phyloP scores from a whole-genome alignment of 1,140 invertebrate genomes.

The Bactericera cockerelli region DNA sequence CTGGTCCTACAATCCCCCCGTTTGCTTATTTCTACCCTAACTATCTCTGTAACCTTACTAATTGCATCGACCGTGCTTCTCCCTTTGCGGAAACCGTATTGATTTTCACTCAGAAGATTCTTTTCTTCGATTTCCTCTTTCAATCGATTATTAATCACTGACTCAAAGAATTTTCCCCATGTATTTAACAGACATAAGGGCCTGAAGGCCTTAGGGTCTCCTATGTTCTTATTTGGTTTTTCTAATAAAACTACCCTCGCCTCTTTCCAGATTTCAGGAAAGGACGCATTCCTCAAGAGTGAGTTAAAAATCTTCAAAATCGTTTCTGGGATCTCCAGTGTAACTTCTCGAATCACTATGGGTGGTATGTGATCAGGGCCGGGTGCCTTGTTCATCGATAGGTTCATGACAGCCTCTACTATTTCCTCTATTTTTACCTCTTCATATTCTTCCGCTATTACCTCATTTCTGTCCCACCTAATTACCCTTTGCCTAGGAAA shows the following conservation, averaged over 20 bases:
- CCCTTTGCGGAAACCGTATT: constrained; percentile 5
- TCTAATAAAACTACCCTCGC: not conserved
- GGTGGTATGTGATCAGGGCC: constrained; percentile 4
- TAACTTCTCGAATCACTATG: not conserved
- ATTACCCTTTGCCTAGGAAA: no score
- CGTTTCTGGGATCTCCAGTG: not conserved
- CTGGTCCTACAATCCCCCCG: not conserved
- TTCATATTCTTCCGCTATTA: not conserved
- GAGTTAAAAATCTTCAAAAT: not conserved
- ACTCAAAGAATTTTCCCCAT: not conserved
- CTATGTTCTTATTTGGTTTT: not conserved
- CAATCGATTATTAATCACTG: not conserved
- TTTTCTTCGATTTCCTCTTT: not conserved
- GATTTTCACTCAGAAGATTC: not conserved
- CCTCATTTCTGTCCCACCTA: not conserved
- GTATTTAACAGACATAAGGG: constrained; percentile 7
- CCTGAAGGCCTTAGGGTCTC: not conserved
- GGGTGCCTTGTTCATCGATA: not conserved
- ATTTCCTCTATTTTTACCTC: not conserved
- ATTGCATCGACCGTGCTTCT: constrained; percentile 2
- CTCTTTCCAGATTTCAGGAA: not conserved
- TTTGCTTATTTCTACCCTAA: not conserved
- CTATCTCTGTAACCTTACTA: not conserved
- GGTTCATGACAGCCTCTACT: not conserved
- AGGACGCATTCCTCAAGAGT: not conserved